A percentile compares a stretch with the other conserved stretches of the same genome.
phyloP scores from a whole-genome alignment of 1,140 invertebrate genomes.

The Semibalanus balanoides region DNA sequence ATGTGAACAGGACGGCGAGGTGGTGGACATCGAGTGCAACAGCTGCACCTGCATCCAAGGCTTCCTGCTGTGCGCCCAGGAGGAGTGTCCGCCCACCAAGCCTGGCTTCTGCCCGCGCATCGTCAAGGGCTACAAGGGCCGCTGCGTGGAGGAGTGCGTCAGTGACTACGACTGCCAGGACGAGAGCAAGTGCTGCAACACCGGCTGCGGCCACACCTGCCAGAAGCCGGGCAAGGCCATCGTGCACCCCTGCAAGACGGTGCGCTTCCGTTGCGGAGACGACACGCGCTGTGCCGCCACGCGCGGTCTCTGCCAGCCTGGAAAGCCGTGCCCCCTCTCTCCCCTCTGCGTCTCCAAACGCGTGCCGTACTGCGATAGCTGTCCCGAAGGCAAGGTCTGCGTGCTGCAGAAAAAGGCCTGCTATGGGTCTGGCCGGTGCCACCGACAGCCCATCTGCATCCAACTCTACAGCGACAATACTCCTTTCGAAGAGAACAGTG shows the following conservation, averaged over 20 bases:
- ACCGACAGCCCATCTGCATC: not conserved
- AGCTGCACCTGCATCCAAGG: constrained; percentile 5
- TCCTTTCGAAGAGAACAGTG: constrained; percentile 7
- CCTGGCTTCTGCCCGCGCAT: constrained; percentile 3
- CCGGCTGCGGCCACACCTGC: constrained; percentile 4
- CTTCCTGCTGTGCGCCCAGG: constrained; percentile 2
- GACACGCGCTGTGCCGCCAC: constrained; percentile 1
- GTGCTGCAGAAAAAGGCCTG: not conserved
- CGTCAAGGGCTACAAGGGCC: constrained; percentile 1
- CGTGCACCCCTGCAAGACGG: not conserved
- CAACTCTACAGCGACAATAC: not conserved
- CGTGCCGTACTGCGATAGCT: not conserved
- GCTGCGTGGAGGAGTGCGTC: not conserved
- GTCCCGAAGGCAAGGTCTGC: constrained; percentile 1
- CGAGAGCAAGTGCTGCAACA: not conserved
- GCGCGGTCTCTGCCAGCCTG: not conserved
- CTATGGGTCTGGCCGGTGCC: not conserved
- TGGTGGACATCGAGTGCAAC: constrained; percentile 4
- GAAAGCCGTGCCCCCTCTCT: not conserved
- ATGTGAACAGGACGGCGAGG: not conserved
- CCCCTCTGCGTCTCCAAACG: not conserved
- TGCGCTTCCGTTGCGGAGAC: not conserved
- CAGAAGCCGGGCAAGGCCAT: not conserved
- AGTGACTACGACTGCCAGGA: not conserved
- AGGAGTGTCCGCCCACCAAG: not conserved